Evolutionary conservation across 2,888 invertebrate species (phyloP).

Genomic region (Polietes domitor): DNA sequence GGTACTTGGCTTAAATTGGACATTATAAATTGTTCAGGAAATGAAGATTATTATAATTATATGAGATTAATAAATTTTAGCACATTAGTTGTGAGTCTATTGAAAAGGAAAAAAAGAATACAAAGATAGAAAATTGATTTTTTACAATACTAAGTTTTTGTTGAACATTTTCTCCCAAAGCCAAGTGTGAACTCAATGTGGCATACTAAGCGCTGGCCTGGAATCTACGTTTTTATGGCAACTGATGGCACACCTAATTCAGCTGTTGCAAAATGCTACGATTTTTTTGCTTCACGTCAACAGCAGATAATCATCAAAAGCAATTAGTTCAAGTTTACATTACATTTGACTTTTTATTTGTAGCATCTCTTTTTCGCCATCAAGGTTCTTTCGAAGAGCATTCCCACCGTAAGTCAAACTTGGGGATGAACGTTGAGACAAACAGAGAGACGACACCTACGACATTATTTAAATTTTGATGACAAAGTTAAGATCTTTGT

Average conservation of each 20-base stretch:
- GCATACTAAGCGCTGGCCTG: not conserved
- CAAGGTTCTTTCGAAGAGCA: not conserved
- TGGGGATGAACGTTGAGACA: not conserved
- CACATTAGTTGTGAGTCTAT: constrained; percentile 53
- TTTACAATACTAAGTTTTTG: constrained; percentile 35
- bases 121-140: constrained; percentile 33
- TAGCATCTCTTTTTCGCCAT: constrained; percentile 60
- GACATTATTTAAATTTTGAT: constrained; percentile 52
- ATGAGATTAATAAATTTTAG: constrained; percentile 61
- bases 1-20: not conserved
- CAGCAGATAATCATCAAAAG: constrained; percentile 63
- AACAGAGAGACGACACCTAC: constrained; percentile 38
- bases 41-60: constrained; percentile 59
- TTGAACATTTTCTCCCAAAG: constrained; percentile 28
- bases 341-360: constrained; percentile 54
- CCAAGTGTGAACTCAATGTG: not conserved
- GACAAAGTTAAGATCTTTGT: constrained; percentile 47
- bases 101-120: not conserved
- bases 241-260: not conserved
- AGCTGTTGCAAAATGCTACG: not conserved
- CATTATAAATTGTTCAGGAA: not conserved
- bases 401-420: constrained; percentile 46
- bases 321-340: constrained; percentile 62
- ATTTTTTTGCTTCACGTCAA: not conserved
- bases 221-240: not conserved